Base-by-base conservation (phyloP, 2,113 vertebrate species). In the Leptobrachium leishanense region DNA sequence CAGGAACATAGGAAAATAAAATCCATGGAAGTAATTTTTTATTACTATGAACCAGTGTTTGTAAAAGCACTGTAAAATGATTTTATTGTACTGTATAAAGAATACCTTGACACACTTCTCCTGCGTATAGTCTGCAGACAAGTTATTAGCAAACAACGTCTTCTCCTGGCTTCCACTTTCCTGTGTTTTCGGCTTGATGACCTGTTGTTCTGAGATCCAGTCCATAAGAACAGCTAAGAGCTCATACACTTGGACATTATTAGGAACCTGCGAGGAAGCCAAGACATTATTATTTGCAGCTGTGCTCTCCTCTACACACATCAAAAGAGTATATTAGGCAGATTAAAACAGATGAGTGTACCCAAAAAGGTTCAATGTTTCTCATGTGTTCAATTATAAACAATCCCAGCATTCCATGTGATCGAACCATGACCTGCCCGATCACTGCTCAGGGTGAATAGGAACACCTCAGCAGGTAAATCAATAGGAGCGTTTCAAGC, bases 81-180 rank as follows among this genome's bases (percentile, higher is more conserved):
- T 55, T 55, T 12, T 68, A 53, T n/a, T 31, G 39, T 76, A 64
- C 1, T 11, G 5, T 40, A 74, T 59, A 43, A 74, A 43, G 76
- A 74, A 31, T 90, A 98, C 96, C 95, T 95, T 95, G 40, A 92
- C 83, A 86, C 93, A 97, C 82, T 88, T 93, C 75, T 95, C 92
- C 0, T 88, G 92, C 72, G 83, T 82, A 85, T 62, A 83, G 85
- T 44, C 63, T 73, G 76, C 77, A 82, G 85, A 81, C 66, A 84
- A 86, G 59, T 68, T 62, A 77, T 84, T 74, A 9, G 55, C 82
- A 76, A 50, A 50, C 0, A 46, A 11, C 44, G 54, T 20, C 39
- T 85, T 90, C 78, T 84, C 55, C 20, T 85, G 83, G 43, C 74
- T 79, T 81, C 70, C 83, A 75, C 74, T 82, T 46, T 85, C 88